These are phyloP conservation scores for Scaptomyza parva DNA, from an alignment of 2,888 invertebrate genomes.

Conservation along the genomic window DNA sequence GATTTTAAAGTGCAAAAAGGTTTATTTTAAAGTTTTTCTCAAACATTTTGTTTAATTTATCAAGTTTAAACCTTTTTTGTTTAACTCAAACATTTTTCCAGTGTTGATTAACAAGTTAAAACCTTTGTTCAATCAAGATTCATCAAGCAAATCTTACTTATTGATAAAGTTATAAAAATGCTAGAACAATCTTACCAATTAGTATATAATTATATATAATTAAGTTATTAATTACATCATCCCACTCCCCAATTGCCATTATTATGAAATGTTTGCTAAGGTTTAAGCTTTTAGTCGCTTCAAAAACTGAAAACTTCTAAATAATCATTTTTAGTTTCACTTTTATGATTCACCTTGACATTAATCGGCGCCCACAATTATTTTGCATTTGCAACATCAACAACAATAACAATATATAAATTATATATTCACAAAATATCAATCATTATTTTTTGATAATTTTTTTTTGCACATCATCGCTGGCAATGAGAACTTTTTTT, in stretches of 20 bases:
- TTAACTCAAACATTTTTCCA: too few relatives aligned
- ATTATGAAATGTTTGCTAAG: constrained; percentile 9
- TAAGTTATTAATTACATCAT: constrained; percentile 5
- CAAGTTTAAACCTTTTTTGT: too few relatives aligned
- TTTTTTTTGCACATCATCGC: constrained; percentile 50
- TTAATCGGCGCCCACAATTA: constrained; percentile 45
- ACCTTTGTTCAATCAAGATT: too few relatives aligned
- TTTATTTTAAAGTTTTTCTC: too few relatives aligned
- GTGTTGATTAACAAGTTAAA: too few relatives aligned
- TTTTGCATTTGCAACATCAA: constrained; percentile 26
- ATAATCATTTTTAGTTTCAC: constrained; percentile 41
- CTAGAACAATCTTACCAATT: neutral
- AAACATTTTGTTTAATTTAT: too few relatives aligned
- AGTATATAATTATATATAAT: constrained; percentile 7
- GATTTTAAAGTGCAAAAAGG: too few relatives aligned
- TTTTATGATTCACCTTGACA: constrained; percentile 48
- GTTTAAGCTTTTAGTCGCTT: constrained; percentile 5
- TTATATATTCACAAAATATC: constrained; percentile 31
- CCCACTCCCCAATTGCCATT: constrained; percentile 20
- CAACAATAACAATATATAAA: constrained; percentile 23
- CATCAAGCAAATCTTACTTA: too few relatives aligned
- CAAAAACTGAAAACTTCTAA: neutral
- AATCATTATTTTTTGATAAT: constrained; percentile 32
- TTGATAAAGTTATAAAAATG: too few relatives aligned
- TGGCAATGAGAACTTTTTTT: constrained; percentile 44